Evolutionary conservation across 2,113 vertebrate species (phyloP).

Genomic region (Tachycineta bicolor): DNA sequence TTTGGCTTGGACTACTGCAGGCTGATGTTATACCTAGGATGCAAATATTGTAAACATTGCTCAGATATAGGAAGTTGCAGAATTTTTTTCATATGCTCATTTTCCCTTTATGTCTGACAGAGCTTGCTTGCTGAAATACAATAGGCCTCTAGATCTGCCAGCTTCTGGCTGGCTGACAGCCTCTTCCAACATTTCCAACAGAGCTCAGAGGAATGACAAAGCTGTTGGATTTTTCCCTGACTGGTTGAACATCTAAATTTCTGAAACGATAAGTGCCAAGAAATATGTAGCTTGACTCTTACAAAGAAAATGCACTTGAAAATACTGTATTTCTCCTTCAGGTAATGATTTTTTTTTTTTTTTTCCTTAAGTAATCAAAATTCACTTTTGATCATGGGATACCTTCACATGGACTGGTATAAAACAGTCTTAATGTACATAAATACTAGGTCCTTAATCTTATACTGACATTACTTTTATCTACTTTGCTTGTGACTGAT

Average conservation of each 20-base stretch:
- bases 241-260: slow-evolving; percentile 42
- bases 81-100: neutral
- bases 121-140: neutral
- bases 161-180: slow-evolving; percentile 24
- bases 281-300: neutral
- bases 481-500: neutral
- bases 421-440: neutral
- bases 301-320: neutral
- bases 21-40: neutral
- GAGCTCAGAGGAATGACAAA: slow-evolving; percentile 64
- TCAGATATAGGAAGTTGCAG: neutral
- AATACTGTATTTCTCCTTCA: neutral
- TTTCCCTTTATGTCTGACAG: neutral
- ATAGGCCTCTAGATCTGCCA: neutral
- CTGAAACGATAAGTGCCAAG: neutral
- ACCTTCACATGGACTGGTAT: neutral
- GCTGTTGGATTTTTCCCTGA: slow-evolving; percentile 51
- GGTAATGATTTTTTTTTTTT: neutral
- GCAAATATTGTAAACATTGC: neutral
- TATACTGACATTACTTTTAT: neutral
- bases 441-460: slow-evolving; percentile 15
- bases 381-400: neutral
- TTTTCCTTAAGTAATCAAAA: neutral
- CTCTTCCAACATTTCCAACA: slow-evolving; percentile 41
- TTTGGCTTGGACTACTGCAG: neutral